These are phyloP conservation scores for Ivindomyrus marchei DNA, from an alignment of 2,113 vertebrate species.

Conservation along the genomic window DNA sequence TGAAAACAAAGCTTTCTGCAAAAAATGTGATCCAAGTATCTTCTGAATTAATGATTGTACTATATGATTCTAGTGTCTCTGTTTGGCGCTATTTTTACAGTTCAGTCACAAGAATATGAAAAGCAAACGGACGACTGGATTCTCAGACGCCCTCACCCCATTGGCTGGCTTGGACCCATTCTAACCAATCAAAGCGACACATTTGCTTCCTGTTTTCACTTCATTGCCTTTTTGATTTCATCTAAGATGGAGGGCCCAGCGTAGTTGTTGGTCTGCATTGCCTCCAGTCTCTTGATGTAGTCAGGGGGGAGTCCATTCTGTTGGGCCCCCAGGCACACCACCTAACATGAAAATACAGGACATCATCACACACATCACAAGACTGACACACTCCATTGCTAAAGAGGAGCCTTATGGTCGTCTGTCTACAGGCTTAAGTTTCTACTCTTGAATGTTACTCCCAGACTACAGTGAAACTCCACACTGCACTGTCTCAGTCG, in stretches of 20 bases:
- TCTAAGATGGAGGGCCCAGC: constrained; percentile 39
- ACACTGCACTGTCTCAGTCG: neutral
- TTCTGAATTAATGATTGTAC: neutral
- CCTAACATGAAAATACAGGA: constrained; percentile 44
- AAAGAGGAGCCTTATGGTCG: neutral
- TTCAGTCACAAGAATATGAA: neutral
- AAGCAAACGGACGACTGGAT: neutral
- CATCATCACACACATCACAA: neutral
- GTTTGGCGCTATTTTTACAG: neutral
- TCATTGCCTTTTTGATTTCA: constrained; percentile 5
- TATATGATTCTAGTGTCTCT: neutral
- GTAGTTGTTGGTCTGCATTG: constrained; percentile 66
- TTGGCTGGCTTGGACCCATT: neutral
- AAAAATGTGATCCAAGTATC: neutral
- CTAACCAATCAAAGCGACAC: neutral
- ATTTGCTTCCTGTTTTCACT: neutral
- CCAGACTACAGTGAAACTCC: neutral
- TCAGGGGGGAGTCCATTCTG: constrained; percentile 63
- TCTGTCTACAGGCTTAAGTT: neutral
- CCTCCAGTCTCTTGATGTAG: constrained; percentile 68
- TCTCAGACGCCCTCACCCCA: neutral
- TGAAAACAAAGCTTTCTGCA: neutral
- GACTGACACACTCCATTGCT: neutral
- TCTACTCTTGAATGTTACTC: neutral
- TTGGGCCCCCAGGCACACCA: constrained; percentile 69